phyloP scores from a whole-genome alignment of 2,113 vertebrate genomes.

The Ginglymostoma cirratum region DNA sequence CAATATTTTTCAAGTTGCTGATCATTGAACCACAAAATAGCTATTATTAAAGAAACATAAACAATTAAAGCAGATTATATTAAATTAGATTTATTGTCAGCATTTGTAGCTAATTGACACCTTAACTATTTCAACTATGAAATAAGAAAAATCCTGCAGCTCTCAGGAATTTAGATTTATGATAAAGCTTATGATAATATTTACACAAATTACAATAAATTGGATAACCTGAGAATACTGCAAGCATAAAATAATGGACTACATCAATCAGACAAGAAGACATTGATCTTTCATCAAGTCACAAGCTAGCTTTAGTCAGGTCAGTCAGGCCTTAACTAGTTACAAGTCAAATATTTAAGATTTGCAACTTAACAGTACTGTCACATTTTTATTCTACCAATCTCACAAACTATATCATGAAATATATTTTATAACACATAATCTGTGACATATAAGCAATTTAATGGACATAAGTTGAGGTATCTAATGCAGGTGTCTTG shows the following conservation, averaged over 20 bases:
- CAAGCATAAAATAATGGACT: background rate
- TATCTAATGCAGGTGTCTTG: background rate
- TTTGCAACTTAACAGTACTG: background rate
- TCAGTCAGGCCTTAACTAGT: background rate
- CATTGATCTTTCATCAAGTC: background rate
- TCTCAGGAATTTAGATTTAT: conserved; percentile 65
- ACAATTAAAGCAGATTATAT: background rate
- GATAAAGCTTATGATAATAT: conserved; percentile 54
- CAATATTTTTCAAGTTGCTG: background rate
- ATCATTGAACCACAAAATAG: background rate
- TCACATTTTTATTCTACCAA: background rate
- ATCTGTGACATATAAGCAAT: background rate
- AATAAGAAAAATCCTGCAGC: conserved; percentile 60
- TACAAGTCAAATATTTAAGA: background rate
- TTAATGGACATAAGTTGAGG: background rate
- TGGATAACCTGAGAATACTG: conserved; percentile 38
- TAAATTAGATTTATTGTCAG: conserved; percentile 62
- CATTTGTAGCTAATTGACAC: conserved; percentile 69
- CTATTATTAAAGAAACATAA: background rate
- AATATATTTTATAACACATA: background rate
- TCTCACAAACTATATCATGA: background rate
- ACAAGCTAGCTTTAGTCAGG: background rate
- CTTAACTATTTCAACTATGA: conserved; percentile 68
- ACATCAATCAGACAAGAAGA: background rate
- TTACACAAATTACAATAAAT: conserved; percentile 54